Conservation (phyloP, 2,113 vertebrate genomes). For the Aspidoscelis tigris region DNA sequence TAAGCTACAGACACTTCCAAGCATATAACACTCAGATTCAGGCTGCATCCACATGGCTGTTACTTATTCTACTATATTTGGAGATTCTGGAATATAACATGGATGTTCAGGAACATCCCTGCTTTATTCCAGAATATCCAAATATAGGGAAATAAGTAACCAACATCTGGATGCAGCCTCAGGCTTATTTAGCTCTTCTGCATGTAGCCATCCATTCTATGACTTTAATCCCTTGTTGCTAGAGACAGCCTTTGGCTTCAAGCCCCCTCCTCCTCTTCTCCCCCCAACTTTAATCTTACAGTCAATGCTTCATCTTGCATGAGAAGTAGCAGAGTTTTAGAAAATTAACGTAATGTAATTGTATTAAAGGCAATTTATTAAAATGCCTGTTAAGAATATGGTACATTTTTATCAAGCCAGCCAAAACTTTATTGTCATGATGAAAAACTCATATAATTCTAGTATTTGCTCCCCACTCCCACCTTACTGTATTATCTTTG, state of each 20-base stretch:
- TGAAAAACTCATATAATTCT: background rate
- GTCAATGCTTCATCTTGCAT: slow-evolving; percentile 8
- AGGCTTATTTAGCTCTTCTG: background rate
- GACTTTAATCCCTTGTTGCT: background rate
- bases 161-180: too few relatives aligned
- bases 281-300: background rate
- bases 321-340: background rate
- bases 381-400: slow-evolving; percentile 8
- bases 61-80: too few relatives aligned
- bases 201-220: background rate
- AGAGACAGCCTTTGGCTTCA: background rate
- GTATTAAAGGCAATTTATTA: slow-evolving; percentile 16
- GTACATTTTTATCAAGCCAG: background rate
- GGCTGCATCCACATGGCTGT: too few relatives aligned
- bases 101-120: too few relatives aligned
- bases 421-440: background rate
- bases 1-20: too few relatives aligned
- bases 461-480: background rate
- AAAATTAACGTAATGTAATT: slow-evolving; percentile 20
- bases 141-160: too few relatives aligned
- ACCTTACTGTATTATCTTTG: background rate
- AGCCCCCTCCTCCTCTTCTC: background rate
- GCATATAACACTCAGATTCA: background rate
- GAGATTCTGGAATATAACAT: too few relatives aligned
- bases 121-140: too few relatives aligned